phyloP scores from a whole-genome alignment of 92 coral and sea anemone species.

The Epizoanthus ramosus region DNA sequence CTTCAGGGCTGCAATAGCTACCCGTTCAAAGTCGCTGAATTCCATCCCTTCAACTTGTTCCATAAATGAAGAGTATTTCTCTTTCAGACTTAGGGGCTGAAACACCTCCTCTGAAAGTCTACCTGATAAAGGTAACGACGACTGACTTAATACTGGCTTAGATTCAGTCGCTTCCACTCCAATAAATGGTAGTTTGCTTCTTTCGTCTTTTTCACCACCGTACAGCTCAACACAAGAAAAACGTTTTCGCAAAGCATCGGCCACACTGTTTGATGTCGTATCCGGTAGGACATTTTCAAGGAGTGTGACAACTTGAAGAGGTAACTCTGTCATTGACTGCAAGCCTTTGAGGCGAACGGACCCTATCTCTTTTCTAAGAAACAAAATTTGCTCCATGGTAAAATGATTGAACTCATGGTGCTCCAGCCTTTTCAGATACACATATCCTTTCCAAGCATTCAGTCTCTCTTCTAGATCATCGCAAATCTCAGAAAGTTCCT shows the following conservation, averaged over 20 bases:
- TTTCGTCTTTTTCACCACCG: no score
- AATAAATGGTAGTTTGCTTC: no score
- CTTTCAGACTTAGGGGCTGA: slow-evolving; percentile 20
- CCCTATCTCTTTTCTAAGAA: slow-evolving; percentile 65
- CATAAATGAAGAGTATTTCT: slow-evolving; percentile 38
- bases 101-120: not conserved
- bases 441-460: slow-evolving; percentile 51
- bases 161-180: not conserved
- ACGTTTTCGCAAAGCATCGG: slow-evolving; percentile 31
- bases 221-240: slow-evolving; percentile 3
- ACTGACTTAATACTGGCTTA: not conserved
- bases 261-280: slow-evolving; percentile 37
- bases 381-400: slow-evolving; percentile 70
- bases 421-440: slow-evolving; percentile 44
- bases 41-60: slow-evolving; percentile 43
- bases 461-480: slow-evolving; percentile 55
- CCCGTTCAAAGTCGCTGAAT: slow-evolving; percentile 48
- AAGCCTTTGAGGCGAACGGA: slow-evolving; percentile 41
- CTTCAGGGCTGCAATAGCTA: slow-evolving; percentile 66
- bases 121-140: not conserved
- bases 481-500: slow-evolving; percentile 51
- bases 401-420: slow-evolving; percentile 66
- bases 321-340: slow-evolving; percentile 22
- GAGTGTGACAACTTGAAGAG: slow-evolving; percentile 59
- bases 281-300: slow-evolving; percentile 67